Evolutionary conservation across 2,888 invertebrate genomes (phyloP).

Genomic region (Oligia strigilis): DNA sequence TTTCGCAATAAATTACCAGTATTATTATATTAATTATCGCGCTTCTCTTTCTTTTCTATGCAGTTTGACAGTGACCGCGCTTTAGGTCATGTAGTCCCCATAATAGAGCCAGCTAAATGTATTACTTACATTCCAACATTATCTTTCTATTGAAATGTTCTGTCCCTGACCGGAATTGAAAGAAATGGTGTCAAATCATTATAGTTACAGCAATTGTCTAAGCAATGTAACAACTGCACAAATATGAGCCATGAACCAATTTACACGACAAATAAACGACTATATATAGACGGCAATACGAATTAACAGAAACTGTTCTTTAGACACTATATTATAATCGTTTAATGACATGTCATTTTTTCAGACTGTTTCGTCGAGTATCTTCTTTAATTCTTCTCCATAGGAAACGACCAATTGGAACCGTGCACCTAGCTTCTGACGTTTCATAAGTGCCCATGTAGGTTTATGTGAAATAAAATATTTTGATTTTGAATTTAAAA

Average conservation of each 20-base stretch:
- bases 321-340: conserved; percentile 41
- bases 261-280: conserved; percentile 79
- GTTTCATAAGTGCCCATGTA: too few relatives aligned
- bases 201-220: conserved; percentile 79
- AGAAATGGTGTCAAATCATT: conserved; percentile 81
- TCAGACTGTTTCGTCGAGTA: background rate
- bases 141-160: conserved; percentile 69
- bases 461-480: too few relatives aligned
- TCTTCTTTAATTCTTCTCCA: background rate
- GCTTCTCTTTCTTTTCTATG: too few relatives aligned
- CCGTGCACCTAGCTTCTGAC: too few relatives aligned
- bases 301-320: conserved; percentile 54
- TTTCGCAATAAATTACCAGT: too few relatives aligned
- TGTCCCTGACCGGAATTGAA: conserved; percentile 80
- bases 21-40: too few relatives aligned
- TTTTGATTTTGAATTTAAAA: background rate
- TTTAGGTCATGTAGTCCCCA: too few relatives aligned
- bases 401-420: too few relatives aligned
- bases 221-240: conserved; percentile 81
- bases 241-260: conserved; percentile 85
- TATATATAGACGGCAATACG: conserved; percentile 71
- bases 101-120: conserved; percentile 16
- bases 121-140: conserved; percentile 66
- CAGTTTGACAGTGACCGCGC: too few relatives aligned
- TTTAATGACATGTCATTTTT: conserved; percentile 42